Base-by-base conservation (phyloP, 1,140 invertebrate species). In the Campodea augens region DNA sequence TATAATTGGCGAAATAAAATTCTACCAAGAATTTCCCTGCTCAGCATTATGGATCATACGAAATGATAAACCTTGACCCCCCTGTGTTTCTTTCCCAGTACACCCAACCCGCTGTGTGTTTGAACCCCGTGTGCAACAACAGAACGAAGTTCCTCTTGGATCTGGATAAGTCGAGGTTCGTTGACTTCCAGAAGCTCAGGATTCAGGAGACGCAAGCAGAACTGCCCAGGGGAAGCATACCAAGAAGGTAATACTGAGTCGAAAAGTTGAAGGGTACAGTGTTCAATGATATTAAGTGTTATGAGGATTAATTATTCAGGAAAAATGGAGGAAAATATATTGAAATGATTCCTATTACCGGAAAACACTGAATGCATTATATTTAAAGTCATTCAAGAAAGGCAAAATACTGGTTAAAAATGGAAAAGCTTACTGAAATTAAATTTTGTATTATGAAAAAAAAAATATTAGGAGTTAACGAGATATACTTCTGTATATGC, bases 191-290 rank as follows among this genome's bases (percentile, higher is more conserved):
- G 70, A 98, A 98, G 71, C 78, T 98, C 4, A 72, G 92, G 50
- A 90, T 99, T 51, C 96, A 99, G 65, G 96, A 99, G 68, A 92
- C 89, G 1, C 96, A 99, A 64, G 78, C 88, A 12, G 96, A 99
- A 64, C 64, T 99, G 20, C 96, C 96, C 1, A 64, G 92, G 50
- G 96, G 96, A 21, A 88, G 87, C 56, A 97, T 99, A 55, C 96
- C 96, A 0, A 71, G 95, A 37, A 79, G 73, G 73, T 76, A 55
- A 50, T 10, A 20, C 12, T 24, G 10, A 18, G 21, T 42, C 21
- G 12, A 42, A 32, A 10, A 15, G 7, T 32, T 7, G 15, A 32
- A 32, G 27, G 27, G 7, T 32, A 10, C n/a, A 15, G 7, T 10
- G 27, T 32, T 32, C n/a, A 10, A 32, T 32, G 7, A 32, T 32